Base-by-base conservation (phyloP, 2,888 invertebrate genomes). In the Agrochola circellaris region DNA sequence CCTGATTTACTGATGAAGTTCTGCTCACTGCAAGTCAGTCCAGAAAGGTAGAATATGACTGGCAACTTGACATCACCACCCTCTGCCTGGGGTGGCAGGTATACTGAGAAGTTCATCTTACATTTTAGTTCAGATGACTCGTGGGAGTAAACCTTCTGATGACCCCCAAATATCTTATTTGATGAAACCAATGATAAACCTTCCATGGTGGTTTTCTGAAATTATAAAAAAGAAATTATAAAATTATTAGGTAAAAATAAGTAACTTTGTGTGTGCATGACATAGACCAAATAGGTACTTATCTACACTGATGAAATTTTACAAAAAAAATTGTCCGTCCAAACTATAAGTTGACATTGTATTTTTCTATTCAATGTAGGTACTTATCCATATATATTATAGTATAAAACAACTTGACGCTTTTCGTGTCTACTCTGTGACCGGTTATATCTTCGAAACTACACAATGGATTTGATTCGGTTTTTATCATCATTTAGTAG, bases 1-100 rank as follows among this genome's bases (percentile, higher is more conserved):
- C 99, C 99, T 66, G 99, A 98, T 95, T 99, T 99, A 71, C 98
- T 98, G 83, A 99, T 98, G 92, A 99, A 99, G 96, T 99, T 99
- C 91, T 98, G 98, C 94, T 99, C 99, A 20, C 98, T 99, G 93
- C 99, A 99, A 0, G 98, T 98, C 51, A 99, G 96, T 1, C 99
- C 99, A 60, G 99, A 99, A 0, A 99, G 96, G 97, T 98, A 99
- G 93, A 99, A 99, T 20, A 99, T 97, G 0, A 99, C 98, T 2
- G 99, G 99, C 54, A 98, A 95, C 88, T 97, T 97, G 26, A 95
- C 95, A 90, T 97, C 97, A 5, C 97, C 97, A 73, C 96, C 96
- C 82, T 97, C 97, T 0, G 97, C 97, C 91, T 98, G 97, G 0
- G 99, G 98, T 26, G 99, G 99, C 71, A 99, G 92, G 92, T 98